phyloP scores from a whole-genome alignment of 2,797 vertebrate genomes.

The Eidolon dupreanum region DNA sequence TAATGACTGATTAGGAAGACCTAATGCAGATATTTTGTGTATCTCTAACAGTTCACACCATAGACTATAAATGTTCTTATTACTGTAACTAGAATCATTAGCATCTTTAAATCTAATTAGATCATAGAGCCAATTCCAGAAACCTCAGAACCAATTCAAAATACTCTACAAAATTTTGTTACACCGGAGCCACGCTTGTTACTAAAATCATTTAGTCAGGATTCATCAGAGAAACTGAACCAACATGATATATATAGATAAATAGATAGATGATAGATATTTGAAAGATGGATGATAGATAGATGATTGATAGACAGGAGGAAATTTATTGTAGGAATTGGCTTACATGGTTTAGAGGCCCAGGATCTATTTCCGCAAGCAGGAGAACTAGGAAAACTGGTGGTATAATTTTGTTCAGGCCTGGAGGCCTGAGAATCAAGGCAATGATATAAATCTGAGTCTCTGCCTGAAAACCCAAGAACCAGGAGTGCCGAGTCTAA shows the following conservation, averaged over 20 bases:
- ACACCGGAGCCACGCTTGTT: not conserved
- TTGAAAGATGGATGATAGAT: not conserved
- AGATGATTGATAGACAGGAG: not conserved
- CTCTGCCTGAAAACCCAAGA: not conserved
- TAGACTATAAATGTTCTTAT: not conserved
- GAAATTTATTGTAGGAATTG: too few relatives aligned
- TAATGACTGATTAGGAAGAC: not conserved
- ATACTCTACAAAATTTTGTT: not conserved
- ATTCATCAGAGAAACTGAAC: not conserved
- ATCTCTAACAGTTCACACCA: not conserved
- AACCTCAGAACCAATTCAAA: not conserved
- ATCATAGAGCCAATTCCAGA: not conserved
- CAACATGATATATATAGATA: not conserved
- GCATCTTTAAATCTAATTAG: not conserved
- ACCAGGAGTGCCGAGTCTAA: not conserved
- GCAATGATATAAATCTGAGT: not conserved
- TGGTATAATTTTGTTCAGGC: not conserved
- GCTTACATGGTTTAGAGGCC: too few relatives aligned
- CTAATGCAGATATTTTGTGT: not conserved
- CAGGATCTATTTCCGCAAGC: too few relatives aligned
- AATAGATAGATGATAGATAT: not conserved
- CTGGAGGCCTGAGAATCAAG: not conserved
- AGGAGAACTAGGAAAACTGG: not conserved
- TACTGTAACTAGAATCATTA: not conserved
- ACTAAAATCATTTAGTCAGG: not conserved